Percentiles rank a stretch among this genome's conserved stretches.
Conservation (phyloP, 2,113 vertebrate genomes). For the Paradoxurus hermaphroditus region DNA sequence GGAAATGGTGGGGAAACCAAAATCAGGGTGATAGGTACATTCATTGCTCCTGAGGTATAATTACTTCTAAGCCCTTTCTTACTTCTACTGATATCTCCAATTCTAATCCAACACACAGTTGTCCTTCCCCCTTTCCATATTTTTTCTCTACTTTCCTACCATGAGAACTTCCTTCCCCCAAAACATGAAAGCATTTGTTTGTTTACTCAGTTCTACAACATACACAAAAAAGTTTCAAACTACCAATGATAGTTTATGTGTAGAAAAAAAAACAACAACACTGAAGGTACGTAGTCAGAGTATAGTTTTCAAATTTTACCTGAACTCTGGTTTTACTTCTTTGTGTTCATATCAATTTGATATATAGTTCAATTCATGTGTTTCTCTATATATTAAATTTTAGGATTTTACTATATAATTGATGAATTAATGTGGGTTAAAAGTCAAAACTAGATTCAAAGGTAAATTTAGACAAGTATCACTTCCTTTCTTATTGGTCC, state of each 20-base stretch:
- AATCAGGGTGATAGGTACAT: background rate
- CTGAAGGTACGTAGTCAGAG: background rate
- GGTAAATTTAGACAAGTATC: background rate
- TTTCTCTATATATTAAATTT: background rate
- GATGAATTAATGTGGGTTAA: background rate
- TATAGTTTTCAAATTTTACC: background rate
- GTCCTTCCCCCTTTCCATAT: background rate
- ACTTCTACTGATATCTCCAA: background rate
- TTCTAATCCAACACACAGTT: background rate
- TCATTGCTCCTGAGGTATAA: background rate
- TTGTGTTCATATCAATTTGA: background rate
- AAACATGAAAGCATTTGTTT: background rate
- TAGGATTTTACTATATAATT: background rate
- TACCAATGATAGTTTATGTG: background rate
- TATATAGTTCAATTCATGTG: background rate
- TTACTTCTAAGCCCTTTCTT: background rate
- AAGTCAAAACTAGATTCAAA: constrained; percentile 6
- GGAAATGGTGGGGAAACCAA: background rate
- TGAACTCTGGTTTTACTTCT: background rate
- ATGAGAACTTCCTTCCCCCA: background rate
- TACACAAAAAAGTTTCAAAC: constrained; percentile 7
- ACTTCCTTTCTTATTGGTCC: background rate
- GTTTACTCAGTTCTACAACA: background rate
- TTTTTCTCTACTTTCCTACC: background rate
- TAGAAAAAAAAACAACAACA: background rate